phyloP scores from a whole-genome alignment of 2,113 vertebrate genomes.

The Eupsittula cactorum region DNA sequence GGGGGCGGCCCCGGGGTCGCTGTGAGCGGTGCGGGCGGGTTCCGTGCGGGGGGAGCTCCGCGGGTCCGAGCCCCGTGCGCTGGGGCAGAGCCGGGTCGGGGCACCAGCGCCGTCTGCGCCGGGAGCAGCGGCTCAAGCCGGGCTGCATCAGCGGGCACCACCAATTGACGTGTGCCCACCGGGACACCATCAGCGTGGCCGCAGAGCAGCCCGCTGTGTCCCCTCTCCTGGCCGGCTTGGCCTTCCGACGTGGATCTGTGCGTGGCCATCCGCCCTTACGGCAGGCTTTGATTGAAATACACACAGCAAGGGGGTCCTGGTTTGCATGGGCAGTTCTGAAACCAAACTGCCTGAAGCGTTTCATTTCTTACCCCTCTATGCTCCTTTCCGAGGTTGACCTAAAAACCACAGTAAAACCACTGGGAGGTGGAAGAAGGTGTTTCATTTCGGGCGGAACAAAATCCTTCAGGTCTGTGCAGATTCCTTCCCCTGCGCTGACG shows the following conservation, averaged over 20 bases:
- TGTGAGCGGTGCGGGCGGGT: too few relatives aligned
- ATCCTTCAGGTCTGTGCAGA: neutral
- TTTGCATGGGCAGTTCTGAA: neutral
- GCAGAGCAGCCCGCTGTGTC: fast-evolving
- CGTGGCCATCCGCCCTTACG: neutral
- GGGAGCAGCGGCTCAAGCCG: too few relatives aligned
- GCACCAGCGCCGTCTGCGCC: neutral
- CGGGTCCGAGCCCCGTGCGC: neutral
- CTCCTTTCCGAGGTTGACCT: neutral
- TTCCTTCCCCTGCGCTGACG: fast-evolving
- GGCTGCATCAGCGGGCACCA: neutral
- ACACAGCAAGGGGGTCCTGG: fast-evolving
- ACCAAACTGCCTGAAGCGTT: neutral
- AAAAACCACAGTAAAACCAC: neutral
- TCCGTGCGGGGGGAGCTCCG: too few relatives aligned
- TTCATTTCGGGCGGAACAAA: neutral
- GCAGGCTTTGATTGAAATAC: neutral
- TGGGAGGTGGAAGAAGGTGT: neutral
- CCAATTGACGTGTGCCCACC: fast-evolving
- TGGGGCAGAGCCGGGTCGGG: neutral
- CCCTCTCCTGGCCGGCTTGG: neutral
- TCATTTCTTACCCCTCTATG: neutral
- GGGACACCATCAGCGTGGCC: neutral
- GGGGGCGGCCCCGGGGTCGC: too few relatives aligned
- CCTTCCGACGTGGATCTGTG: fast-evolving